Conservation (phyloP, 2,888 invertebrate genomes). For the Drosophila nigritarsus region DNA sequence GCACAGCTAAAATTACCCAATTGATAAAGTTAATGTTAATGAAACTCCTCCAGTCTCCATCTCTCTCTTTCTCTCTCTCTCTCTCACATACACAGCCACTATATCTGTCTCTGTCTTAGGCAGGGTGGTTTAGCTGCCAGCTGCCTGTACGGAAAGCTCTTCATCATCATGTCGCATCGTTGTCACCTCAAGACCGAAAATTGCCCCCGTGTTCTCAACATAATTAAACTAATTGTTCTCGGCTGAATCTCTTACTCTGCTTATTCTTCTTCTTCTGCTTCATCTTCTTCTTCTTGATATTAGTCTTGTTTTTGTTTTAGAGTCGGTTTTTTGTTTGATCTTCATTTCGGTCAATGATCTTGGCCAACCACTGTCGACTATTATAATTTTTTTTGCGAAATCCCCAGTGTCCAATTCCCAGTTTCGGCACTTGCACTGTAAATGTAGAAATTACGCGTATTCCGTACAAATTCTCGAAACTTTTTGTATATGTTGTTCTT, state of each 20-base stretch:
- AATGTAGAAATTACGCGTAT: conserved; percentile 69
- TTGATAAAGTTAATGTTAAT: conserved; percentile 57
- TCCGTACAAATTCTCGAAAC: conserved; percentile 20
- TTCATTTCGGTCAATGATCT: conserved; percentile 75
- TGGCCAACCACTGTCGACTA: conserved; percentile 15
- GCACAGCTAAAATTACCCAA: conserved; percentile 78
- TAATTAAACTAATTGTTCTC: conserved; percentile 77
- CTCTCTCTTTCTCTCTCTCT: no score
- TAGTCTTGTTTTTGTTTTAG: background rate
- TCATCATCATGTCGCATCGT: conserved; percentile 78
- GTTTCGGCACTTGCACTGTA: conserved; percentile 77
- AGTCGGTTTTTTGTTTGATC: conserved; percentile 62
- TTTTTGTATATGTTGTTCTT: background rate
- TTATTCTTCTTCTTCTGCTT: conserved; percentile 1
- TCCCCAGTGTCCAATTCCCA: conserved; percentile 75
- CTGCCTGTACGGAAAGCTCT: conserved; percentile 41
- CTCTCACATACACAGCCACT: background rate
- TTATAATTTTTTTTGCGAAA: conserved; percentile 10
- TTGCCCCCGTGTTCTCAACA: conserved; percentile 58
- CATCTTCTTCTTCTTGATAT: background rate
- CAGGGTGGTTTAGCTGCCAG: conserved; percentile 22
- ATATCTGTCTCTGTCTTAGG: background rate
- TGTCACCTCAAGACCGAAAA: conserved; percentile 78
- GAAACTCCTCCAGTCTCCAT: background rate
- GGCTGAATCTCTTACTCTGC: conserved; percentile 34